Base-by-base conservation (phyloP, 2,113 vertebrate species). In the Tupaia tana region DNA sequence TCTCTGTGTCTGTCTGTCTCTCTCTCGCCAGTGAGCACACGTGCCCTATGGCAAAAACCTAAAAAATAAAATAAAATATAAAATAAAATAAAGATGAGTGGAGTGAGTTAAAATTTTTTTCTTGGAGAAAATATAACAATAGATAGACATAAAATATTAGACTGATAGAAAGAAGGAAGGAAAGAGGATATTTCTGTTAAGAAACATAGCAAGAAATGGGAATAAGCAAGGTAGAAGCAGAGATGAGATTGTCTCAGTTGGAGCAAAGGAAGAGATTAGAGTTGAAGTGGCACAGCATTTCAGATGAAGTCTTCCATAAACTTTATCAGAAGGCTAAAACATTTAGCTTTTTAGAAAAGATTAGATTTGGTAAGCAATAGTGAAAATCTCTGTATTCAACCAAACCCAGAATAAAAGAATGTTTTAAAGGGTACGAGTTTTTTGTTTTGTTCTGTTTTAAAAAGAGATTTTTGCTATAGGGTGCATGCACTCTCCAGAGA, bases 381-480 rank as follows among this genome's bases (percentile, higher is more conserved):
- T 91, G 19, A 88, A 64, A 61, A 94, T 92, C 25, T 77, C 54
- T 89, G 29, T 18, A 81, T 94, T 92, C 61, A 90, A 19, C 16
- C 25, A 86, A 92, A 74, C 3, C 12, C 25, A 91, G 18, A 83
- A 86, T 78, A 78, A 86, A 90, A 80, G 52, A 78, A 11, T 64
- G 9, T 78, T 91, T 90, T 92, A 77, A 77, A 74, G 56, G 90
- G 24, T 14, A 85, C n/a, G 56, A 67, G 14, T 67, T 89, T 43
- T 80, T 77, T 43, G 43, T 43, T 43, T 43, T 43, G 4, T 43
- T 43, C 43, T 43, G 43, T 43, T 43, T 43, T 4, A 43, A 43
- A 43, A 43, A 43, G 43, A 43, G 43, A 43, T 43, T 43, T 43
- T 43, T 43, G 43, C 43, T 43, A 43, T 43, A 43, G 43, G 43